These are phyloP conservation scores for Dasysyrphus albostriatus DNA, from an alignment of 2,888 invertebrate genomes.

Conservation along the genomic window DNA sequence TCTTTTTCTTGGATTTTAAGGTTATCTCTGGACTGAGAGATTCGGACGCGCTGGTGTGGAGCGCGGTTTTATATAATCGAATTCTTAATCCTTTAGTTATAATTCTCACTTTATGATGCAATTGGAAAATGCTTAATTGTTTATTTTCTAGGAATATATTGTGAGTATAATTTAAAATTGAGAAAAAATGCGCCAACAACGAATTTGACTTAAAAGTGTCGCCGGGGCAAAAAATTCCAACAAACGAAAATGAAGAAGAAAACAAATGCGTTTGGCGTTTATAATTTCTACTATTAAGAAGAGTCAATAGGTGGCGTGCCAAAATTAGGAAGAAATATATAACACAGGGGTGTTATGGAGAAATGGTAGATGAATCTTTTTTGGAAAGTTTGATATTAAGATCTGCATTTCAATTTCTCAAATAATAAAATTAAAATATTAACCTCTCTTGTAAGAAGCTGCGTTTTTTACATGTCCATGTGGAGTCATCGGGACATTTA, in stretches of 20 bases:
- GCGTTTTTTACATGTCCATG: too few relatives aligned
- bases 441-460: too few relatives aligned
- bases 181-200: constrained; percentile 74
- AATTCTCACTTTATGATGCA: constrained; percentile 9
- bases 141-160: constrained; percentile 9
- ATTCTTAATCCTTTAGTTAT: constrained; percentile 2
- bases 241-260: constrained; percentile 73
- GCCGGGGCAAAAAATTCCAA: constrained; percentile 75
- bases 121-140: background rate
- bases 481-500: too few relatives aligned
- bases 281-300: constrained; percentile 28
- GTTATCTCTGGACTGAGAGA: constrained; percentile 57
- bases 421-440: too few relatives aligned
- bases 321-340: background rate
- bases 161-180: background rate
- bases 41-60: constrained; percentile 45
- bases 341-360: background rate
- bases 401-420: too few relatives aligned
- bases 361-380: background rate
- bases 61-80: constrained; percentile 65
- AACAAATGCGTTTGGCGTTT: constrained; percentile 76
- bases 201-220: constrained; percentile 66
- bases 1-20: constrained; percentile 42
- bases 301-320: background rate
- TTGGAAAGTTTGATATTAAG: too few relatives aligned